Conservation (phyloP, 2,113 vertebrate species). For the Dendropsophus ebraccatus region DNA sequence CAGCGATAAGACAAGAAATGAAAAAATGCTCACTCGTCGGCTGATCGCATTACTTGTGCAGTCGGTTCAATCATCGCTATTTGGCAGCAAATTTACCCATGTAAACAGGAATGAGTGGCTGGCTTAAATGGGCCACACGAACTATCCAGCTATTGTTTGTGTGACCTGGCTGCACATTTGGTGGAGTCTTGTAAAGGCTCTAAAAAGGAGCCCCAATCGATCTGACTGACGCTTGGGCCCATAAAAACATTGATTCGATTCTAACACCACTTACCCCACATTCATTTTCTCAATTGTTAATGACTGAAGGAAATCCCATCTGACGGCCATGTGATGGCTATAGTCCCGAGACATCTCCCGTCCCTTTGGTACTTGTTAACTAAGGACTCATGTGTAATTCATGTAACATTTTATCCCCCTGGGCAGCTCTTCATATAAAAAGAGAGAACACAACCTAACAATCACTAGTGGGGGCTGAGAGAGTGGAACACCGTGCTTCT, state of each 20-base stretch:
- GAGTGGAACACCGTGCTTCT: not conserved
- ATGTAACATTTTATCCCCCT: slow-evolving; percentile 9
- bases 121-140: too few species aligned
- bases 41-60: too few species aligned
- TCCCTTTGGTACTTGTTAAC: not conserved
- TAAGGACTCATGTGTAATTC: not conserved
- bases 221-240: too few species aligned
- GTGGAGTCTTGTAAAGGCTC: too few species aligned
- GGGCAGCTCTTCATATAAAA: not conserved
- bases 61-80: too few species aligned
- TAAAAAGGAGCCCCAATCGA: too few species aligned
- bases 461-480: not conserved
- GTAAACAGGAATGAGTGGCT: too few species aligned
- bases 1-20: too few species aligned
- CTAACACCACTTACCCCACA: slow-evolving; percentile 68
- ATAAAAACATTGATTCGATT: not conserved
- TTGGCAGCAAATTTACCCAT: too few species aligned
- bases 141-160: too few species aligned
- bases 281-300: slow-evolving; percentile 66
- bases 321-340: not conserved
- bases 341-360: not conserved
- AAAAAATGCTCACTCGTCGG: too few species aligned
- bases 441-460: not conserved
- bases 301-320: slow-evolving; percentile 42
- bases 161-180: too few species aligned